Evolutionary conservation across 2,888 invertebrate species (phyloP), one percentile per base, ranked within the genome.

Genomic region (Macaria liturata): DNA sequence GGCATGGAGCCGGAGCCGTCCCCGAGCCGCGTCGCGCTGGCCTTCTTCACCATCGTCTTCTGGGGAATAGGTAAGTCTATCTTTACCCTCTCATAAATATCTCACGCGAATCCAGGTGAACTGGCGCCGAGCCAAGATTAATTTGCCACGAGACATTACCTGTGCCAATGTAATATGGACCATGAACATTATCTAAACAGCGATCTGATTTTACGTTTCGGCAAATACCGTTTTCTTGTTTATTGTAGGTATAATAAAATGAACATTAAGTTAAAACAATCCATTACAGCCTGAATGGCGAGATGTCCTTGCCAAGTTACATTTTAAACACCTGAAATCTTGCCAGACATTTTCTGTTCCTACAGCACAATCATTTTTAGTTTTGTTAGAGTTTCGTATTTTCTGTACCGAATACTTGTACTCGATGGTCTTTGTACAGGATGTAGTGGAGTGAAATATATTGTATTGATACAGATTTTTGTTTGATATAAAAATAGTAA

Each of bases 41-140:
- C 86, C 49, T 88, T 91, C 76, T 83, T 90, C 70, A 84, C 87
- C 66, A 86, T 86, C 30, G 81, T 86, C 62, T 88, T 91, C 66
- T 91, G 90, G 90, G 88, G 88, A 68, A 88, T 91, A 80, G 91
- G 91, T 91, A 68, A 88, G 90, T 81, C 59, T 55, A 37, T 43
- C n/a, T 48, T 48, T 47, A 49, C 30, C 44, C 34, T 45, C 32
- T 44, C 47, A 39, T 46, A 54, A 32, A 61, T 54, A 49, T 31
- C 51, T 39, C 46, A 49, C 52, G 54, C 49, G 46, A 48, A 48
- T 48, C 48, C 57, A 57, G 58, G 53, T 59, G 44, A 60, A 59
- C 63, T 66, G 68, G 68, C 60, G 44, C 39, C 42, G 46, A 54
- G 64, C 66, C 66, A 65, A 62, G 52, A 54, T 55, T 56, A 58